Evolutionary conservation across 2,113 vertebrate species (phyloP).

Genomic region (Ochotona curzoniae): DNA sequence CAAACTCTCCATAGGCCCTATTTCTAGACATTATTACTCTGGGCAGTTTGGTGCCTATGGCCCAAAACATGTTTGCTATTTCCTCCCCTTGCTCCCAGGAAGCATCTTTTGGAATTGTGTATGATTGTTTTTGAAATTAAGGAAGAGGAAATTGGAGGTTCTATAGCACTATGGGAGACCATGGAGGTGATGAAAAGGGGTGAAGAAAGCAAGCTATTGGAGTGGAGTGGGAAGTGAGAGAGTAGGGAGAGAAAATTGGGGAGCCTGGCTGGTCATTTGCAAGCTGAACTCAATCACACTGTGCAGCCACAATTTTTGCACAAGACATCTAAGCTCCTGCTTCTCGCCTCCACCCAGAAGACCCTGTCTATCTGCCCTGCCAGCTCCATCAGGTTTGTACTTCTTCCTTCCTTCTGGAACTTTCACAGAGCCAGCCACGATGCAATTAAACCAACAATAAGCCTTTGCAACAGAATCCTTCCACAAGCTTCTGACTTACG

Average conservation of each 20-base stretch:
- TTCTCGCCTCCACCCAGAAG: not conserved
- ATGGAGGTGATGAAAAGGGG: not conserved
- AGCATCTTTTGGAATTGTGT: not conserved
- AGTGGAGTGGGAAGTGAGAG: not conserved
- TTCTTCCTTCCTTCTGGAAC: not conserved
- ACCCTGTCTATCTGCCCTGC: not conserved
- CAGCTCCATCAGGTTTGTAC: not conserved
- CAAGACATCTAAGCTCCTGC: not conserved
- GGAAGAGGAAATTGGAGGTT: not conserved
- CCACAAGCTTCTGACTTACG: conserved; percentile 17
- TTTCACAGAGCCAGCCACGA: not conserved
- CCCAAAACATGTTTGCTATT: not conserved
- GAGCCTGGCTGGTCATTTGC: not conserved
- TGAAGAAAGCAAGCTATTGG: not conserved
- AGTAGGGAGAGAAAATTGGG: no score
- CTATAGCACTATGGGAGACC: not conserved
- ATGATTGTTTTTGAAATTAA: conserved; percentile 52
- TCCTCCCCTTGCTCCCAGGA: no score
- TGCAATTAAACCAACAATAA: not conserved
- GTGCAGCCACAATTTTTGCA: accelerated
- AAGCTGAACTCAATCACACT: not conserved
- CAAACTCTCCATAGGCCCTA: not conserved
- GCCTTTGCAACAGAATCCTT: not conserved
- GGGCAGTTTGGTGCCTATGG: conserved; percentile 35
- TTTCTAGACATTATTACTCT: conserved; percentile 19